These are phyloP conservation scores for Netelia fuscicornis DNA, from an alignment of 2,888 invertebrate species.

Conservation along the genomic window DNA sequence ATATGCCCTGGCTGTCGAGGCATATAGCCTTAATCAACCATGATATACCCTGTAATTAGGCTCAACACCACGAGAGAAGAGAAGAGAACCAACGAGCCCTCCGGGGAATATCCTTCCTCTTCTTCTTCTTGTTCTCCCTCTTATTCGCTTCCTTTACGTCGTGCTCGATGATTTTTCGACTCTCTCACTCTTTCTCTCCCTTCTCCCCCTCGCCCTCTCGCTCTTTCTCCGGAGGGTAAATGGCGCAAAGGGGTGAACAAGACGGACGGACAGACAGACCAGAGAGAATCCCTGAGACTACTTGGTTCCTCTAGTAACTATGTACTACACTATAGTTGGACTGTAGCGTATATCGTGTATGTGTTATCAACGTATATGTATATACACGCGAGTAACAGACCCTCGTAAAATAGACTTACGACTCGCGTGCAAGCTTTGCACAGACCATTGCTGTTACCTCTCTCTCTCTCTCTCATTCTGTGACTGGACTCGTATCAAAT, in stretches of 20 bases:
- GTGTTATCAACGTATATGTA: slow-evolving; percentile 15
- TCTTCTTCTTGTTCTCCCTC: neutral
- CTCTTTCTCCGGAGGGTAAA: neutral
- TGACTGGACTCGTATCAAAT: slow-evolving; percentile 75
- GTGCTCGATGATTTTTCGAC: slow-evolving; percentile 6
- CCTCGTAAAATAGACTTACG: slow-evolving; percentile 68
- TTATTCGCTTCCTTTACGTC: neutral
- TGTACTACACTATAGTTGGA: no score
- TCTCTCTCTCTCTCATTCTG: neutral
- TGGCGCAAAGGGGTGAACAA: neutral
- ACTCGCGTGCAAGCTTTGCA: slow-evolving; percentile 63
- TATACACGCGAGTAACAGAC: neutral
- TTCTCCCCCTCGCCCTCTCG: neutral
- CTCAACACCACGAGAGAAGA: slow-evolving; percentile 30
- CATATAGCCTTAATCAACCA: slow-evolving; percentile 20
- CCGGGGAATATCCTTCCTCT: neutral
- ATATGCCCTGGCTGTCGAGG: neutral
- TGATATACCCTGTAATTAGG: slow-evolving; percentile 38
- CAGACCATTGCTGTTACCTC: slow-evolving; percentile 2
- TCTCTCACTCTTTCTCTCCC: neutral
- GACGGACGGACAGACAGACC: slow-evolving; percentile 26
- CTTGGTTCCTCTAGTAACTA: neutral
- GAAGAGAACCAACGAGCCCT: neutral
- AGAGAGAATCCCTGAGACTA: slow-evolving; percentile 34
- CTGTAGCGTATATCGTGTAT: no score